Evolutionary conservation across 1,140 invertebrate genomes (phyloP).

Genomic region (Lucilia sericata): DNA sequence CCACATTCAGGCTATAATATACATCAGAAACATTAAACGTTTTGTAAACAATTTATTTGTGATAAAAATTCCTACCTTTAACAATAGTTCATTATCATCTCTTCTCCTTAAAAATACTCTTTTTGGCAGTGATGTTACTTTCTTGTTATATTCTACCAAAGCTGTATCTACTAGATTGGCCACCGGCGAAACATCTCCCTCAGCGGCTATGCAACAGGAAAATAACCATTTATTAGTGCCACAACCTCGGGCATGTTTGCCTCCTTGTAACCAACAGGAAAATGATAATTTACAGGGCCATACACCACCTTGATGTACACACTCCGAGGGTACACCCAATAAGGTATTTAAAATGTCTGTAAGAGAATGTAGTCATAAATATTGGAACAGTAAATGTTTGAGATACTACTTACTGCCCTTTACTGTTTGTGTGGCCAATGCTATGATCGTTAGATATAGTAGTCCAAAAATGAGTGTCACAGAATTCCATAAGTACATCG

Average conservation of each 20-base stretch:
- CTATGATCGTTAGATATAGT: not conserved
- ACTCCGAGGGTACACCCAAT: slow-evolving; percentile 73
- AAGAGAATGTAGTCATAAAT: not conserved
- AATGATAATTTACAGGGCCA: slow-evolving; percentile 76
- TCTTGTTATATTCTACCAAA: slow-evolving; percentile 55
- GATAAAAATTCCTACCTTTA: slow-evolving; percentile 50
- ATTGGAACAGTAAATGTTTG: not conserved
- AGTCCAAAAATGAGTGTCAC: slow-evolving; percentile 23
- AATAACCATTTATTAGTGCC: slow-evolving; percentile 76
- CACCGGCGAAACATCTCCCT: slow-evolving; percentile 63
- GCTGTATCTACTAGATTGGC: slow-evolving; percentile 56
- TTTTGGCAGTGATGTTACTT: slow-evolving; percentile 58
- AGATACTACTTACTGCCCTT: slow-evolving; percentile 52
- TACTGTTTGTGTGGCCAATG: not conserved
- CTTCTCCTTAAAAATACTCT: slow-evolving; percentile 62
- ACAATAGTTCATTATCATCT: slow-evolving; percentile 61
- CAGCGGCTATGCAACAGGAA: slow-evolving; percentile 74
- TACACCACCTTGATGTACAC: slow-evolving; percentile 71
- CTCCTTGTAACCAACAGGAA: slow-evolving; percentile 79
- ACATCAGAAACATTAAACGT: not conserved
- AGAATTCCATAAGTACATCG: slow-evolving; percentile 37
- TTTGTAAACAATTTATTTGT: not conserved
- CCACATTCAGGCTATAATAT: slow-evolving; percentile 73
- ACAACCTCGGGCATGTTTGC: slow-evolving; percentile 73
- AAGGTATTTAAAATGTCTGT: slow-evolving; percentile 70